Base-by-base conservation (phyloP, 1,140 invertebrate genomes). In the Drosophila kikkawai region DNA sequence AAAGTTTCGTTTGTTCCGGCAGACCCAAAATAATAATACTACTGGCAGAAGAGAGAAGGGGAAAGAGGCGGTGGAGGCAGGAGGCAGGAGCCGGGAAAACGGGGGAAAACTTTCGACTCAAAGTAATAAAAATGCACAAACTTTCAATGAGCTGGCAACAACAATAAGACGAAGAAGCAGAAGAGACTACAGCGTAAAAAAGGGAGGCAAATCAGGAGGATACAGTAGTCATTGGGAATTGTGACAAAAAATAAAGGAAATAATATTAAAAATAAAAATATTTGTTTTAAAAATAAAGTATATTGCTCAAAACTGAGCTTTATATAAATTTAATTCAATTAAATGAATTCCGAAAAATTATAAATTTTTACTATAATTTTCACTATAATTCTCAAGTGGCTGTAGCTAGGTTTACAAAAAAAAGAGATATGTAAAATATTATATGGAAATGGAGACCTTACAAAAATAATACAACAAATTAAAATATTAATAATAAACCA, bases 111-210 rank as follows among this genome's bases (percentile, higher is more conserved):
- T 77, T 83, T 90, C 75, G 70, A 83, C 70, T 57, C 59, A 88
- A 84, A 77, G 81, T 84, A 90, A 90, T 90, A 90, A 90, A 87
- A 88, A 87, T 84, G 84, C 84, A 88, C 73, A 75, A 87, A 87
- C 84, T 87, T 87, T 88, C 84, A 84, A 87, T 88, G 84, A 84
- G 84, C 80, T 67, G 58, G 58, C 67, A 80, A 69, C 68, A 81
- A 84, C 77, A 80, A 76, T 60, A 59, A 58, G 44, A 68, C 39
- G 7, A 47, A 58, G 47, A 45, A 66, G 60, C 26, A 41, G 51
- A 39, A 42, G 36, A 44, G 50, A 29, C 47, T 59, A 17, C 5
- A 39, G 66, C 26, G 57, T 51, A 39, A 13, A 70, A 70, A 37
- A 42, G 15, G n/a, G 11, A 70, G 39, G 9, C 8, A 29, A 26